Evolutionary conservation across 2,113 vertebrate genomes (phyloP), one percentile per base, ranked within the genome.

Genomic region (Ginglymostoma cirratum): DNA sequence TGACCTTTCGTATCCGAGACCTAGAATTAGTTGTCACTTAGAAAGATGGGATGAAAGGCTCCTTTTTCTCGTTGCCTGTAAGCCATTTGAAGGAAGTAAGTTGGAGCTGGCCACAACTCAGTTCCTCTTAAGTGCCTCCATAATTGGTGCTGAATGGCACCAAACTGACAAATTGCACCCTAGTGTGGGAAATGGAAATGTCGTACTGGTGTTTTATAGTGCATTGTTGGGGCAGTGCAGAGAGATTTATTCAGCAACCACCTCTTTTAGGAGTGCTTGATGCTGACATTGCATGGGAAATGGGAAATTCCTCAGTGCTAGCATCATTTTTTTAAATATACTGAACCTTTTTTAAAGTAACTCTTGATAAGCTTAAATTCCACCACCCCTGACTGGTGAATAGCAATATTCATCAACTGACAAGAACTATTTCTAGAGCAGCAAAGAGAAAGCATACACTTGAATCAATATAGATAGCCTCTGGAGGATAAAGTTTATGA

Each of bases 131-230:
- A 93, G 65, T 93, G 89, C 4, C 34, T 67, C 34, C 89, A 93
- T 93, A n/a, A 93, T 66, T 66, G 89, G 89, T 67, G 34, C 6
- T 93, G 61, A 66, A 93, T 93, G 89, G 89, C 61, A 93, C 61
- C 89, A 93, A 93, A 38, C 89, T 93, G 89, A 93, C 61, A 93
- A 76, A 93, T 66, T n/a, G 38, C 89, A 93, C 89, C n/a, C 66
- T n/a, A 38, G 61, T 93, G 61, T 67, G 61, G 89, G 89, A 93
- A 93, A 66, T 93, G 61, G 55, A 93, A 93, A 93, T 93, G 89
- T 93, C 89, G 34, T 61, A 38, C 34, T 66, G 19, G 89, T 93
- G 61, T 93, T 93, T 93, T 93, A 93, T 67, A n/a, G 89, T 66
- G 61, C n/a, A 34, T 45, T 93, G 89, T 93, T 93, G 34, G 52